Evolutionary conservation across 1,140 invertebrate species (phyloP), one percentile per base, ranked within the genome.

Genomic region (Drosophila tropicalis): DNA sequence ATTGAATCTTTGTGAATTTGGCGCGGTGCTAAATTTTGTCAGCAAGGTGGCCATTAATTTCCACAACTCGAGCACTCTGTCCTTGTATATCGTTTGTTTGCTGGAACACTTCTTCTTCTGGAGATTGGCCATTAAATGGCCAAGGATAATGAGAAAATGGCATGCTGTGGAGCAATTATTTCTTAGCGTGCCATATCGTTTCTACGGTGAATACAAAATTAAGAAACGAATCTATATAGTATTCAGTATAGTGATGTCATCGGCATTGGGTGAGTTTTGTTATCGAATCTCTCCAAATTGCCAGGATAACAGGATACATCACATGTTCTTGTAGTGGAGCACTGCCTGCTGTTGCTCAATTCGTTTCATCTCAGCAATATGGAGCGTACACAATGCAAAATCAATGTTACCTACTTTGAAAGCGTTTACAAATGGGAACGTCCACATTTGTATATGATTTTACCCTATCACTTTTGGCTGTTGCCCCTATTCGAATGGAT

Each of bases 91-190:
- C 19, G 86, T 91, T 6, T 91, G 90, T 12, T 34, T 91, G 10
- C 17, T 91, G 70, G 90, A 91, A 66, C 90, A 91, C 47, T 7
- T 92, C 5, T 87, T 78, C 69, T 91, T 92, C 56, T 92, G 89
- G 85, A 57, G 76, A 67, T 54, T 92, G 71, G 91, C 91, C 3
- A 55, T 70, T 5, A 80, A 79, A 3, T 92, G 91, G 91, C 78
- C 71, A 10, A 69, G 65, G 7, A 86, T 92, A 1, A 91, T 92
- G 73, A 54, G 60, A 0, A 58, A 55, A 1, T 91, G 87, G 82
- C 55, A 85, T 19, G 51, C 67, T 5, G 83, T 83, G 32, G 91
- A 92, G 15, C 67, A 89, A 56, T 73, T 91, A 6, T 92, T 92
- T 5, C 67, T 90, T 0, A 70, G 63, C 9, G 51, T 85, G 4